phyloP scores from a whole-genome alignment of 1,140 invertebrate genomes.

The Tetramorium alpestre region DNA sequence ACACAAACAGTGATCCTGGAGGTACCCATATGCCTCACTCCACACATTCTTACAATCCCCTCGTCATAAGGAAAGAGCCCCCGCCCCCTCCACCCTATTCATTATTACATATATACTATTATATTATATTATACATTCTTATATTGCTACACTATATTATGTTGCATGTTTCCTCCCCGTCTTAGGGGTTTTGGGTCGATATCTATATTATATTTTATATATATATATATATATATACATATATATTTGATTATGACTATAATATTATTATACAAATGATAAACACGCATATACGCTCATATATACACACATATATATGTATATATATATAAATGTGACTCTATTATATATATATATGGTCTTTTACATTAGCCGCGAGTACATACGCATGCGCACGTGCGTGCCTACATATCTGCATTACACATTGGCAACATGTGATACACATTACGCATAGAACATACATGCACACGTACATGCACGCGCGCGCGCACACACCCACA shows the following conservation, averaged over 20 bases:
- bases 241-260: conserved; percentile 61
- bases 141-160: conserved; percentile 81
- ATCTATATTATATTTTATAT: conserved; percentile 69
- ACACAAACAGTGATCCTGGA: conserved; percentile 95
- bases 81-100: conserved; percentile 62
- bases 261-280: conserved; percentile 61
- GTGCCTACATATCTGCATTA: conserved; percentile 63
- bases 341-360: conserved; percentile 64
- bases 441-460: conserved; percentile 44
- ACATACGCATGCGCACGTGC: conserved; percentile 70
- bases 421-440: conserved; percentile 40
- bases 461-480: conserved; percentile 41
- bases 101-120: conserved; percentile 78
- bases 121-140: conserved; percentile 78
- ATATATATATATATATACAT: conserved; percentile 64
- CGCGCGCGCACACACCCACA: neutral
- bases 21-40: conserved; percentile 89
- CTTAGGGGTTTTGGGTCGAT: conserved; percentile 81
- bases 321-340: conserved; percentile 69
- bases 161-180: conserved; percentile 84
- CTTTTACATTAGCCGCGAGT: conserved; percentile 52
- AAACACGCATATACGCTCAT: conserved; percentile 61
- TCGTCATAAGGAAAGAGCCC: conserved; percentile 59
- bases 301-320: conserved; percentile 72
- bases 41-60: conserved; percentile 84